Base-by-base conservation (phyloP, 2,113 vertebrate species). In the Urocynchramus pylzowi region DNA sequence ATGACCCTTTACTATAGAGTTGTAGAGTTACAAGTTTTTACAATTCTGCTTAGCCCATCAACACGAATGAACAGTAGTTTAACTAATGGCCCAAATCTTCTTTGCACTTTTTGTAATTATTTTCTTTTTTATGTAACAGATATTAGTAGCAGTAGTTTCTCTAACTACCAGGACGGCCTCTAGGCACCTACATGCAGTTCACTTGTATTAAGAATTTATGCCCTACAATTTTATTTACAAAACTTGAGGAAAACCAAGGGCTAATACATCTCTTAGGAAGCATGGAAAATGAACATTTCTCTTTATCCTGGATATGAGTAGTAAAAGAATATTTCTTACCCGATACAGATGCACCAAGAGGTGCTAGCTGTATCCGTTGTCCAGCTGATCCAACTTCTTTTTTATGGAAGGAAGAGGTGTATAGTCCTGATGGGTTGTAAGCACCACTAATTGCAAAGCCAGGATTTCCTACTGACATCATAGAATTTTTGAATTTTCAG, bases 371-470 rank as follows among this genome's bases (percentile, higher is more conserved):
- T 96, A 99, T 98, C 95, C 99, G 98, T 90, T 99, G 99, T 79
- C 99, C 99, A 77, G 99, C 98, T 39, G 99, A 99, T 69, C 98
- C 99, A 91, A 98, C 98, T 96, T 99, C 99, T 96, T 99, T 99
- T 98, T 99, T 99, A 91, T 99, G 98, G 97, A 99, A 98, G 33
- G 99, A 99, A 59, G 99, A 98, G 52, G 98, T 96, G 60, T 99
- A 99, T 92, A 97, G 98, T 37, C 98, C 97, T 31, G 98, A 94
- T 21, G 98, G 97, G 95, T 97, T 99, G 94, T 98, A 99, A 95
- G 98, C 96, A 76, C 98, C 80, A 67, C 95, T 87, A 49, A 93
- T 96, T 73, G 47, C 26, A 95, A 97, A 93, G 73, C 98, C 98
- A 95, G 98, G 97, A 96, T 98, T 99, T 89, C 98, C 99, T 99